A percentile compares a stretch with the other conserved stretches of the same genome.
These are phyloP conservation scores for Elegia similella DNA, from an alignment of 2,888 invertebrate genomes.

Conservation along the genomic window DNA sequence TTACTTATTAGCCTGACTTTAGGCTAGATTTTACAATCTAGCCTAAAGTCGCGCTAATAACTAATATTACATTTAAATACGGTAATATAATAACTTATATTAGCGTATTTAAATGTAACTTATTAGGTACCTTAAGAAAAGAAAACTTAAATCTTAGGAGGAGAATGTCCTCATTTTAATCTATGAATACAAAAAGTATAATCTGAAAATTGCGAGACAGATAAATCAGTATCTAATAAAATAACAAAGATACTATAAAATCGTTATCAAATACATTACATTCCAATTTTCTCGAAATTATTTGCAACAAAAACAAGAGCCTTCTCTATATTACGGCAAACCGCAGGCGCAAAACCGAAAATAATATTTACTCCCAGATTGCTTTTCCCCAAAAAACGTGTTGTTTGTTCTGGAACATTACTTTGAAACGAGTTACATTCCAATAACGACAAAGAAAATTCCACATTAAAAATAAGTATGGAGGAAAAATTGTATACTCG, in stretches of 20 bases:
- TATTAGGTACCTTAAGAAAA: too few species aligned
- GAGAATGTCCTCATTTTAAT: too few species aligned
- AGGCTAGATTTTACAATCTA: too few species aligned
- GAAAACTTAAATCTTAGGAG: too few species aligned
- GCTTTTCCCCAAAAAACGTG: slow-evolving; percentile 42
- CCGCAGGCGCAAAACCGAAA: slow-evolving; percentile 23
- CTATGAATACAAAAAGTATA: too few species aligned
- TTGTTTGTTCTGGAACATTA: slow-evolving; percentile 45
- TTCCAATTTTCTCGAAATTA: slow-evolving; percentile 21
- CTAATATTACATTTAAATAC: too few species aligned
- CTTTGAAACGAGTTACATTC: slow-evolving; percentile 35
- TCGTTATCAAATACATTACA: background rate
- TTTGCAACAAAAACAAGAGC: slow-evolving; percentile 20
- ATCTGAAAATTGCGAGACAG: background rate
- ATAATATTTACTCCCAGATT: slow-evolving; percentile 47
- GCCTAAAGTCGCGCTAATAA: too few species aligned
- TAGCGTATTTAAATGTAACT: too few species aligned
- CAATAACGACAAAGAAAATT: slow-evolving; percentile 30
- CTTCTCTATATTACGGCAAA: slow-evolving; percentile 14
- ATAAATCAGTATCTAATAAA: background rate
- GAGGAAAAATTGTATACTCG: slow-evolving; percentile 3
- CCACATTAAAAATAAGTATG: slow-evolving; percentile 7
- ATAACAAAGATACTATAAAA: background rate
- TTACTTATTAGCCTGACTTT: too few species aligned
- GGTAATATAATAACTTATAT: too few species aligned